Conservation (phyloP, 2,113 vertebrate species). For the Dipodomys spectabilis region DNA sequence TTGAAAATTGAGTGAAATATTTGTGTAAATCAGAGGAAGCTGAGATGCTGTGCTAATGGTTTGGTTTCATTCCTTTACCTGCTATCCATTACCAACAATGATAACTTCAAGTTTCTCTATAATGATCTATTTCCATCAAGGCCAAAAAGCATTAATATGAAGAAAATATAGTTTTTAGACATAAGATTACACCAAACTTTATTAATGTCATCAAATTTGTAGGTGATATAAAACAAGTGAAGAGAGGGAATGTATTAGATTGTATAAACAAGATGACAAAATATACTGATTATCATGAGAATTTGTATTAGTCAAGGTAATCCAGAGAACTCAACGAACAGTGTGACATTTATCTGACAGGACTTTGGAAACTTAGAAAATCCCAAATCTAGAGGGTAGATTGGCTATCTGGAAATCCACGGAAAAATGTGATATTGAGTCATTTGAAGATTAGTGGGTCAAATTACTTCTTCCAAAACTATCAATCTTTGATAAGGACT, state of each 20-base stretch:
- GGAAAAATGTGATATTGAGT: neutral
- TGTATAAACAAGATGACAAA: neutral
- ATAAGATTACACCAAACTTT: neutral
- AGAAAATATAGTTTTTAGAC: neutral
- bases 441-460: neutral
- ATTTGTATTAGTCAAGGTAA: neutral
- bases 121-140: neutral
- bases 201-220: neutral
- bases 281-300: neutral
- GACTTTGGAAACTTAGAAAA: neutral
- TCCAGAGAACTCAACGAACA: neutral
- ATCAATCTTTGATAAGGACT: neutral
- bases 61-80: neutral
- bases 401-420: neutral
- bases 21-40: neutral
- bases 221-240: neutral
- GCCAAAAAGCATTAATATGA: constrained; percentile 12
- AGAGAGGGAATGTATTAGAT: neutral
- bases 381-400: neutral
- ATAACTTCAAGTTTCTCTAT: neutral
- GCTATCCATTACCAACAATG: neutral
- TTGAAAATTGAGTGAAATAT: neutral
- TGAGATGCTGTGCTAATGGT: neutral
- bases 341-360: neutral
- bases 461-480: neutral